Conservation (phyloP, 2,797 vertebrate species). For the Argyrosomus regius region DNA sequence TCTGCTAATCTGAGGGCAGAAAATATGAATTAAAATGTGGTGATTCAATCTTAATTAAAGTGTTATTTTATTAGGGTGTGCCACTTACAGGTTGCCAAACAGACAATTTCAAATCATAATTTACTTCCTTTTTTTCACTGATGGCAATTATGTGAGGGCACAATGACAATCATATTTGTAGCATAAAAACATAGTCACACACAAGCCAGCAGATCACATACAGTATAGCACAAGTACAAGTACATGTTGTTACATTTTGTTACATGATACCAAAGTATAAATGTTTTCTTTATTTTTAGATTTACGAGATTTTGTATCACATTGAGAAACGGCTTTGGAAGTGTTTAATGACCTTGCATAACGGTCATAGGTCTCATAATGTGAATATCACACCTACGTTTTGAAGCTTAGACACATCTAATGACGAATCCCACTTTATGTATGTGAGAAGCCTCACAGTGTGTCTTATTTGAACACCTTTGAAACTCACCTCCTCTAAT, state of each 20-base stretch:
- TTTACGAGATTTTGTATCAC: background rate
- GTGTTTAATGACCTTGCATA: conserved; percentile 1
- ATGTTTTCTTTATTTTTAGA: background rate
- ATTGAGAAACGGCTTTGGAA: background rate
- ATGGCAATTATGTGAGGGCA: background rate
- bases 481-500: conserved; percentile 32
- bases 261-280: background rate
- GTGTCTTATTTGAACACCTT: conserved; percentile 18
- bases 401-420: background rate
- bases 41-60: conserved; percentile 8
- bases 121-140: background rate
- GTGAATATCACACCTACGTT: conserved; percentile 18
- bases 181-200: background rate
- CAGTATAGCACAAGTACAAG: background rate
- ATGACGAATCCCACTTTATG: conserved; percentile 19
- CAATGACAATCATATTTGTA: background rate
- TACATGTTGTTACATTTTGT: background rate
- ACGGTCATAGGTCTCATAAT: conserved; percentile 2
- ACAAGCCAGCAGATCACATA: background rate
- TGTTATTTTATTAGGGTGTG: background rate
- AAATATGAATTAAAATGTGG: background rate
- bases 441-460: background rate
- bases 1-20: background rate
- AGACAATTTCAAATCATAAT: too few species aligned
- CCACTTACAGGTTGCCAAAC: background rate